phyloP scores from a whole-genome alignment of 2,888 invertebrate genomes.

The Drosophila stalkeri region DNA sequence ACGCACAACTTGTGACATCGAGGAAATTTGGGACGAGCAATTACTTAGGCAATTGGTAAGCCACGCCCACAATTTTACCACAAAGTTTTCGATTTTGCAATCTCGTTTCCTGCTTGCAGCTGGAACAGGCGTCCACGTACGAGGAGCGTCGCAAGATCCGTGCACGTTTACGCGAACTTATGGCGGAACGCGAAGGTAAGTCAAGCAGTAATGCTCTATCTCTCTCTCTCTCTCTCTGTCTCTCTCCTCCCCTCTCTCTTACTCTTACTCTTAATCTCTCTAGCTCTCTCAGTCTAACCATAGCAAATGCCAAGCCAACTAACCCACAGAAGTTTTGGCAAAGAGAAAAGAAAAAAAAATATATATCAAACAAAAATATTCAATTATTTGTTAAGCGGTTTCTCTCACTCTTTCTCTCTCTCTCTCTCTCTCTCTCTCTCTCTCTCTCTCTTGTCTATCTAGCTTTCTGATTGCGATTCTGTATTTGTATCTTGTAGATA shows the following conservation, averaged over 20 bases:
- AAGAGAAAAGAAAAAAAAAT: background rate
- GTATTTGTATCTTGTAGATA: constrained; percentile 77
- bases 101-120: constrained; percentile 85
- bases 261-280: background rate
- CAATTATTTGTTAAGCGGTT: constrained; percentile 1
- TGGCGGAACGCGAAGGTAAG: constrained; percentile 95
- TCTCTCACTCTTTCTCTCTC: constrained; percentile 15
- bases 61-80: constrained; percentile 46
- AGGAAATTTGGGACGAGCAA: constrained; percentile 92
- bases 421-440: constrained; percentile 6
- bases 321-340: constrained; percentile 27
- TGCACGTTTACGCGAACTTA: constrained; percentile 92
- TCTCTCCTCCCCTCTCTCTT: background rate
- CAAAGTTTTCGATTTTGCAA: background rate
- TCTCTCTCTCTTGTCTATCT: constrained; percentile 17
- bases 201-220: background rate
- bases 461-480: constrained; percentile 60
- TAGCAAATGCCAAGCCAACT: constrained; percentile 36
- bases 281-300: constrained; percentile 47
- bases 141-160: constrained; percentile 93
- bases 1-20: constrained; percentile 88
- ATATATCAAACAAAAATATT: background rate
- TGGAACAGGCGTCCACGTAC: constrained; percentile 94
- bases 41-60: constrained; percentile 90
- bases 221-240: background rate